Evolutionary conservation across 2,888 invertebrate genomes (phyloP), one percentile per base, ranked within the genome.

Genomic region (Allolobophora icterica): DNA sequence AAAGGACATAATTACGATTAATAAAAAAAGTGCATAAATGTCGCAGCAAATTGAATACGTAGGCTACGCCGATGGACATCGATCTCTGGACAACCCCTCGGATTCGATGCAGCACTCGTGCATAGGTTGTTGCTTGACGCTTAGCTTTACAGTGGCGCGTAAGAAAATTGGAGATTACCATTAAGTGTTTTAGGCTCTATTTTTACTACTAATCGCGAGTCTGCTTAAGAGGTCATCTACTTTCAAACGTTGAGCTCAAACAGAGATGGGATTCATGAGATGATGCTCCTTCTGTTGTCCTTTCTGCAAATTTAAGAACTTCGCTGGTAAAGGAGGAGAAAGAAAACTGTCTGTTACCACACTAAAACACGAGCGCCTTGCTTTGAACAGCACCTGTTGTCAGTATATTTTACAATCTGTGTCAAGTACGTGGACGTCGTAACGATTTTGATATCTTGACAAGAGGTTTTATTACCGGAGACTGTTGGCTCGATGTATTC

Each of bases 381-480:
- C 11, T 83, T 83, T 19, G 83, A 83, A 83, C 83, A 83, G 83
- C 83, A 83, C 6, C 19, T 83, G 8, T 83, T 11, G 83, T 83
- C 83, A 24, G 83, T 83, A 17, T 19, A 83, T 83, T 83, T 83
- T n/a, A 83, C 83, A 33, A 83, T 83, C 19, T 83, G 33, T 83
- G 83, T 83, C 83, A 83, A 83, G 83, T 83, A 83, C 33, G 19
- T 83, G 83, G 24, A 83, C 83, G 83, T 83, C 83, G 33, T 83
- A n/a, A 6, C 83, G 19, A 13, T 83, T 83, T 33, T 83, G 83
- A 83, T 83, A 6, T 83, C 19, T 83, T 6, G 83, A 83, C 83
- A 83, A 33, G 11, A 83, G 83, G 83, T 83, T 8, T 83, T 83
- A 5, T 83, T 83, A 6, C 6, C 13, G 42, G 42, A 42, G 42